Conservation (phyloP, 2,797 vertebrate genomes). For the Onychomys torridus region DNA sequence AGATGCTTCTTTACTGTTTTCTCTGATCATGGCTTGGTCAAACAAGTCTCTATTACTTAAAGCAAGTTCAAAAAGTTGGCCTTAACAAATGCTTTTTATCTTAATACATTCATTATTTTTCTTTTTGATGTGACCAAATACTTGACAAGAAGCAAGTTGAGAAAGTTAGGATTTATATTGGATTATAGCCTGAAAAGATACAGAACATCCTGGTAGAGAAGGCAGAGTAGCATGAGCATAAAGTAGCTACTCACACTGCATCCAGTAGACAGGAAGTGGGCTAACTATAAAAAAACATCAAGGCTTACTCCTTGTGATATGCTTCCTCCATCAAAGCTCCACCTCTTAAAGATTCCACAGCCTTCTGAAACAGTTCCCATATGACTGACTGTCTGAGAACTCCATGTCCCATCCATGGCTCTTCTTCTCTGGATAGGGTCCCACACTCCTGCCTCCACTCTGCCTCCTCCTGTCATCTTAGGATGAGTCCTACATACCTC, state of each 20-base stretch:
- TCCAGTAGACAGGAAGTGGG: not conserved
- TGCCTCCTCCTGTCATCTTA: not conserved
- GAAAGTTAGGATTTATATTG: not conserved
- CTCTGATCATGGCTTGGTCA: conserved; percentile 48
- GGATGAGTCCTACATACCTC: not conserved
- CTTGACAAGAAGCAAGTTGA: not conserved
- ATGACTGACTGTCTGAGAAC: not conserved
- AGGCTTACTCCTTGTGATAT: not conserved
- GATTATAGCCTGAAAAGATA: not conserved
- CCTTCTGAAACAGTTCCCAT: not conserved
- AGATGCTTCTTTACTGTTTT: not conserved
- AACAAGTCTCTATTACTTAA: conserved; percentile 22
- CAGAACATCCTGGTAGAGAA: not conserved
- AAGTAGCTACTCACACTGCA: not conserved
- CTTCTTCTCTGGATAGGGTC: not conserved
- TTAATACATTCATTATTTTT: not conserved
- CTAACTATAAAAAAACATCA: not conserved
- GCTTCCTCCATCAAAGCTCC: not conserved
- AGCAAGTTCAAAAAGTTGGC: conserved; percentile 53
- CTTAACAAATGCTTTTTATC: conserved; percentile 42
- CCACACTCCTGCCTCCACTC: not conserved
- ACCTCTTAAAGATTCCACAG: not conserved
- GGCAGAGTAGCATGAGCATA: not conserved
- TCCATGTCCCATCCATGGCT: not conserved
- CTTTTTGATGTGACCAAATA: not conserved